Evolutionary conservation across 2,797 vertebrate genomes (phyloP), one percentile per base, ranked within the genome.

Genomic region (Bovichtus variegatus): DNA sequence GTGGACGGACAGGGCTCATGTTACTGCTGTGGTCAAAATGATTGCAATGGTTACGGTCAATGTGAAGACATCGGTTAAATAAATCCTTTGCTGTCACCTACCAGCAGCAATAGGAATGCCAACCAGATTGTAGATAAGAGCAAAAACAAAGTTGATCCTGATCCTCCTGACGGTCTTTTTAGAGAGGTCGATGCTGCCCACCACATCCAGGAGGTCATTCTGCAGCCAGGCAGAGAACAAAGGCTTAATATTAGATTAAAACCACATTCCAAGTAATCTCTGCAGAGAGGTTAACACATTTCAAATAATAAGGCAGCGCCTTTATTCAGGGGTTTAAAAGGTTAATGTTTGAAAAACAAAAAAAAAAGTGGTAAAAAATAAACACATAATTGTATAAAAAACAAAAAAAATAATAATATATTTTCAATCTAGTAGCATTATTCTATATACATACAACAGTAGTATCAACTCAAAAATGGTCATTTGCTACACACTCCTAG

Each of bases 61-160:
- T 71, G 27, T 41, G n/a, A 49, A 29, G n/a, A 23, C 44, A 44
- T 21, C 3, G 38, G 41, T 49, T 11, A 6, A 54, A 44, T 23
- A 15, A 23, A 41, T 23, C 3, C 6, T 44, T 16, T 19, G 38
- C 36, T 18, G 25, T 13, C 57, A 63, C 89, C 36, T 57, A 99
- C 98, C 98, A 90, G 98, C 98, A 49, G 98, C 98, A 15, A 99
- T 95, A 46, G 98, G 98, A 81, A 99, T 98, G 73, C 97, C 98
- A 46, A 99, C 86, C 71, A 99, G 91, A 91, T 99, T 99, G 80
- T 99, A 99, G 90, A 99, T 96, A 19, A 99, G 92, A n/a, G 98
- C 98, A 83, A 99, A 97, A 41, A 98, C 82, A 78, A 99, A 97
- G 87, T 99, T 99, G 83, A 99, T 94, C 75, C 96, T 95, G 89